These are phyloP conservation scores for Colostygia pectinataria DNA, from an alignment of 2,888 invertebrate species.

Conservation along the genomic window DNA sequence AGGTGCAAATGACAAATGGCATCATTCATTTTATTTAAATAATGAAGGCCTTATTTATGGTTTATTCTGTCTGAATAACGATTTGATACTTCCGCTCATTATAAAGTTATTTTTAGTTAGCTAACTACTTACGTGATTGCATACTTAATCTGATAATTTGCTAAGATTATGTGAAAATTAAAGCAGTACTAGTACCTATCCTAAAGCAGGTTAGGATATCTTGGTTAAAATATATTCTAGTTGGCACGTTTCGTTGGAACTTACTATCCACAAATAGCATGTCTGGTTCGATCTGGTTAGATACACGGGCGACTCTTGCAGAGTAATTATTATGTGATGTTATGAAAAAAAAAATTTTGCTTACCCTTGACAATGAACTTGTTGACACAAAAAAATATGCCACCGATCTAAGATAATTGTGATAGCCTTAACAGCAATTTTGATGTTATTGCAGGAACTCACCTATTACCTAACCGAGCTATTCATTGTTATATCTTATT, in stretches of 20 bases:
- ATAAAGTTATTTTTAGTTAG: too few relatives aligned
- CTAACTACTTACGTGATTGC: neutral
- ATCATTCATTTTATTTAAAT: conserved; percentile 28
- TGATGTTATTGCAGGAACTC: conserved; percentile 1
- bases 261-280: conserved; percentile 65
- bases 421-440: neutral
- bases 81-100: too few relatives aligned
- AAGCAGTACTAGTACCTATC: neutral
- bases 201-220: conserved; percentile 53
- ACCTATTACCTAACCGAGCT: neutral
- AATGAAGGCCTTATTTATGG: conserved; percentile 27
- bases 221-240: conserved; percentile 56
- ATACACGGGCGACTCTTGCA: conserved; percentile 34
- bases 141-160: too few relatives aligned
- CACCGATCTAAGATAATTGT: neutral
- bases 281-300: conserved; percentile 50
- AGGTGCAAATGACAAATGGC: conserved; percentile 21
- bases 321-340: conserved; percentile 13
- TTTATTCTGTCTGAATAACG: conserved; percentile 31
- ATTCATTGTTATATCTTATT: neutral
- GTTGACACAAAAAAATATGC: conserved; percentile 16
- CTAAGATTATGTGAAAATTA: too few relatives aligned
- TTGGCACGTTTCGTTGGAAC: conserved; percentile 72
- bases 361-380: conserved; percentile 38
- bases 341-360: conserved; percentile 18